These are phyloP conservation scores for Podarcis siculus DNA, from an alignment of 2,797 vertebrate species.

Conservation along the genomic window DNA sequence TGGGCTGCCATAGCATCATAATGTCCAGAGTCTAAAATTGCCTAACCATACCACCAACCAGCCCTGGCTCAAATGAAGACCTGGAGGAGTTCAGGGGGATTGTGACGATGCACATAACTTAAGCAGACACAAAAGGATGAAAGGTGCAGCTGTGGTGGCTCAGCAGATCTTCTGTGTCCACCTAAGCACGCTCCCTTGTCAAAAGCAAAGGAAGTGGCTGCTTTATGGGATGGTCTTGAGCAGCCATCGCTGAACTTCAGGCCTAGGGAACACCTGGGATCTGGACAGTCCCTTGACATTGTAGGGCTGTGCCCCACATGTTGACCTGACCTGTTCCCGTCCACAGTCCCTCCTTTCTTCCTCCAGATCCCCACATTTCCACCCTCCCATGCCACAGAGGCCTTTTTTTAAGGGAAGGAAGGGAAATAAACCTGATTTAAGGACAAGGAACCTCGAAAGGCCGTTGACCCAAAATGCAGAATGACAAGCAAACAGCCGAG, in stretches of 20 bases:
- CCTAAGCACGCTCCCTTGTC: neutral
- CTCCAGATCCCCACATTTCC: neutral
- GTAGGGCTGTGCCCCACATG: constrained; percentile 3
- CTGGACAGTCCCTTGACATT: neutral
- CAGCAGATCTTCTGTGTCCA: neutral
- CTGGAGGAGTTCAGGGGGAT: neutral
- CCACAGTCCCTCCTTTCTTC: neutral
- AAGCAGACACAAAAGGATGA: neutral
- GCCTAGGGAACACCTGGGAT: constrained; percentile 16
- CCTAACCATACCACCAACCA: neutral
- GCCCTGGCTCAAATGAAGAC: neutral
- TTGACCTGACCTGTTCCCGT: constrained; percentile 31
- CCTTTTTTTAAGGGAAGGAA: neutral
- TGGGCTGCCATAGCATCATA: too few species aligned
- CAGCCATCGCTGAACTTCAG: neutral
- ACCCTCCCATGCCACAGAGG: neutral
- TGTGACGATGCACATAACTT: neutral
- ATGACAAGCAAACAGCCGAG: constrained; percentile 24
- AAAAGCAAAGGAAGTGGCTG: neutral
- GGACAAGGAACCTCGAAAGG: neutral
- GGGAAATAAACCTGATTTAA: constrained; percentile 52
- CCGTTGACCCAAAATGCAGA: neutral
- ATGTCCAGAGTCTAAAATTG: too few species aligned
- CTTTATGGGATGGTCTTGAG: neutral
- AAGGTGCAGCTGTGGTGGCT: constrained; percentile 5